Evolutionary conservation across 2,113 vertebrate genomes (phyloP), one percentile per base, ranked within the genome.

Genomic region (Irena cyanogastra): DNA sequence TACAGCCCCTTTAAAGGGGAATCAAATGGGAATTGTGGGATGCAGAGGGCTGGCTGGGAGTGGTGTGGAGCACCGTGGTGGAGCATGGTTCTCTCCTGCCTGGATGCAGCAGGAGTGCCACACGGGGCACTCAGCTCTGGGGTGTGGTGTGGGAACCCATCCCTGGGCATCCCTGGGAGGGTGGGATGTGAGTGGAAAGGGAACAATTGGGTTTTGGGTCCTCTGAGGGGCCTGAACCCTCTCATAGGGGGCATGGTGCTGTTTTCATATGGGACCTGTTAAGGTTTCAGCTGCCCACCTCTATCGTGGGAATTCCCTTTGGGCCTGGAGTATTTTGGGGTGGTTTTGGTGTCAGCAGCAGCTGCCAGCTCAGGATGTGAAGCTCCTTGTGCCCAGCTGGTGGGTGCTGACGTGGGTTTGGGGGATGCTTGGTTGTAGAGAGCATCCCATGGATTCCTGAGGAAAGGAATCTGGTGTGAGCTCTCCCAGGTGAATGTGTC

Each of bases 191-290:
- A 45, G 8, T 54, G 79, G 33, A 13, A 64, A 83, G 45, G 78
- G 53, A 60, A 17, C 1, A 13, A 3, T 2, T 49, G 12, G 8
- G 0, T 5, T 66, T 47, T 1, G 15, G 39, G 17, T 60, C 17
- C 49, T 87, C n/a, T 27, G 5, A 1, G 14, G 7, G 37, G 24
- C 22, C 10, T 52, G 74, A 26, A 33, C 47, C 39, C 56, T 18
- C 35, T 82, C 0, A 0, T 1, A 4, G 1, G 4, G 35, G 31
- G 41, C 41, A 9, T 0, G 0, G 24, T 44, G 61, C 49, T 21
- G 17, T 33, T 76, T 21, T 11, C 37, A 3, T 50, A 6, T 0
- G 0, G 45, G 35, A 52, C 6, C 52, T 33, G 9, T 47, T 9
- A 9, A 45, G 11, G 63, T 53, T 95, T 68, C 80, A 11, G 63